These are phyloP conservation scores for Amphiduros pacificus DNA, from an alignment of 2,888 invertebrate genomes.

Conservation along the genomic window DNA sequence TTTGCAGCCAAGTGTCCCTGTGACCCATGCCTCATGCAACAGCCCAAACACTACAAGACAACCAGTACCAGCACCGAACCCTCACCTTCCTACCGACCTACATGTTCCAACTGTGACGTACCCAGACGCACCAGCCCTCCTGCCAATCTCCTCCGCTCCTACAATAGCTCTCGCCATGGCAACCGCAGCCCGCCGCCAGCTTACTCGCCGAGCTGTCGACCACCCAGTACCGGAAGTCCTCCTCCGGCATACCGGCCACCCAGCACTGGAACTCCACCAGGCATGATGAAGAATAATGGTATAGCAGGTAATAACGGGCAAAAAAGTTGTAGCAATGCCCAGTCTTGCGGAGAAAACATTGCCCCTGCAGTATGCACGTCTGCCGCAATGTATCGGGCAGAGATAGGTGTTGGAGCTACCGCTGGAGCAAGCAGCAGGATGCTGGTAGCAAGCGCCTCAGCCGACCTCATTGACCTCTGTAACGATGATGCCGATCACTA, in stretches of 20 bases:
- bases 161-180: neutral
- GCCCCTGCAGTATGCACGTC: neutral
- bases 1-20: conserved; percentile 19
- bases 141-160: neutral
- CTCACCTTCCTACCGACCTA: neutral
- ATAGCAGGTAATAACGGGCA: no score
- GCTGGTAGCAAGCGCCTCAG: conserved; percentile 16
- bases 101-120: conserved; percentile 11
- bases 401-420: neutral
- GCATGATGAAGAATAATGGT: no score
- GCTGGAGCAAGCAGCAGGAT: neutral
- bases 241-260: conserved; percentile 2
- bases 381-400: neutral
- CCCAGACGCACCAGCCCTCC: conserved; percentile 15
- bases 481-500: conserved; percentile 5
- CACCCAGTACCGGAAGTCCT: neutral
- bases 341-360: no score
- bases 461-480: conserved; percentile 16
- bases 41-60: conserved; percentile 12
- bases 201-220: neutral
- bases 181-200: neutral
- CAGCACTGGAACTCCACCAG: neutral
- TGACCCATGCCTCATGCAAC: conserved; percentile 6
- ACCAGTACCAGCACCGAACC: conserved; percentile 18
- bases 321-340: no score